Percentiles rank a stretch among this genome's conserved stretches.
phyloP scores from a whole-genome alignment of 2,888 invertebrate genomes.

The Tuta absoluta region DNA sequence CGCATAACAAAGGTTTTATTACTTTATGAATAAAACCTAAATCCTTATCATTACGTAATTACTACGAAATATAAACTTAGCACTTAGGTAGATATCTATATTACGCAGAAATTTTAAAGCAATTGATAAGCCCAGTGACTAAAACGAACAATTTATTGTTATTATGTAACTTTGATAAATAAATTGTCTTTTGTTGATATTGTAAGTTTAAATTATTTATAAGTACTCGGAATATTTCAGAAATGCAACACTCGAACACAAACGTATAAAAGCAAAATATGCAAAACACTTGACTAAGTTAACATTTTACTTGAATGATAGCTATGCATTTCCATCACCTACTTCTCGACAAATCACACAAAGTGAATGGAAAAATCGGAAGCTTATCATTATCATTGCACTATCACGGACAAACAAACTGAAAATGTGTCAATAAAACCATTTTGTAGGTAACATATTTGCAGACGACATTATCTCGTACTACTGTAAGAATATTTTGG shows the following conservation, averaged over 20 bases:
- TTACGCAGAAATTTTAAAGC: background rate
- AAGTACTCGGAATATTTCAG: no score
- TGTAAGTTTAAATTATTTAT: no score
- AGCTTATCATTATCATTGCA: background rate
- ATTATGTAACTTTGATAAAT: no score
- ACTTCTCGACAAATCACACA: background rate
- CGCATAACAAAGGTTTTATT: no score
- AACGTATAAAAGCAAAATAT: no score
- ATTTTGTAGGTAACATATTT: background rate
- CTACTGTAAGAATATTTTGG: background rate
- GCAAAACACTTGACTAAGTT: no score
- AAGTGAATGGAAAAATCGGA: background rate
- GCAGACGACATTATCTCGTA: background rate
- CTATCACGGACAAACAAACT: constrained; percentile 2
- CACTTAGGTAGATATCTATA: no score
- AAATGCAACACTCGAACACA: no score
- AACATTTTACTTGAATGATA: no score
- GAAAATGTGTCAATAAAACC: background rate
- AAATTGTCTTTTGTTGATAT: no score
- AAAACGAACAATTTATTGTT: background rate
- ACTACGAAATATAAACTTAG: no score
- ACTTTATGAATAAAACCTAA: background rate
- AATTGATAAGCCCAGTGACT: background rate
- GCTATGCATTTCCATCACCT: background rate
- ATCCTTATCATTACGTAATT: background rate